Base-by-base conservation (phyloP, 2,888 invertebrate genomes). In the Phengaris alcon region DNA sequence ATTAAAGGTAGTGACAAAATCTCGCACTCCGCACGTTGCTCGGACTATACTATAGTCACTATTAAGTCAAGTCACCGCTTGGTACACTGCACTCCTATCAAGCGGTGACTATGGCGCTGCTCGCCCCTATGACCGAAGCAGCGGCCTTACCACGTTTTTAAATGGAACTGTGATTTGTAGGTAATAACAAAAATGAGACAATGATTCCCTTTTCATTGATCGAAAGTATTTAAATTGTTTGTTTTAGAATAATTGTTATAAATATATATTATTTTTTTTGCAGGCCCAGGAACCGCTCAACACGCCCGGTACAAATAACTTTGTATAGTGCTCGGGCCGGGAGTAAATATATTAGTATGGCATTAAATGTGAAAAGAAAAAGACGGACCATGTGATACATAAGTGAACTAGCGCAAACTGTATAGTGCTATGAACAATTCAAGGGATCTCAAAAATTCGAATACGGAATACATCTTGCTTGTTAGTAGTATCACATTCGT, bases 241-340 rank as follows among this genome's bases (percentile, higher is more conserved):
- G 75, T 35, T 68, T 75, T 55, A 44, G 57, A 44, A 72, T 13
- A 44, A 72, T 13, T 75, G 74, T 77, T 72, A 73, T 68, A 44
- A 13, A 74, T 76, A 22, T 54, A 68, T 64, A 59, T 70, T 82
- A 79, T 86, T 89, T 89, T 86, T 81, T 87, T 95, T 95, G 13
- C 95, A 97, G 97, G 96, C 96, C 85, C 96, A 96, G 93, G 96
- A 97, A 94, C 97, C 97, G 81, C 95, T 97, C 87, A 97, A 96
- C 84, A 95, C 95, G 89, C 95, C 96, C 85, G 96, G 96, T 88
- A 96, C 96, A 88, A 96, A 96, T 90, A 96, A 97, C 86, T 96
- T 96, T 94, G 97, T 97, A 94, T 97, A 94, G 89, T 91, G 88
- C 86, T 78, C 85, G 84, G 84, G 88, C 88, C 77, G 92, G 93